Evolutionary conservation across 2,888 invertebrate genomes (phyloP), one percentile per base, ranked within the genome.

Genomic region (Amorpha juglandis): DNA sequence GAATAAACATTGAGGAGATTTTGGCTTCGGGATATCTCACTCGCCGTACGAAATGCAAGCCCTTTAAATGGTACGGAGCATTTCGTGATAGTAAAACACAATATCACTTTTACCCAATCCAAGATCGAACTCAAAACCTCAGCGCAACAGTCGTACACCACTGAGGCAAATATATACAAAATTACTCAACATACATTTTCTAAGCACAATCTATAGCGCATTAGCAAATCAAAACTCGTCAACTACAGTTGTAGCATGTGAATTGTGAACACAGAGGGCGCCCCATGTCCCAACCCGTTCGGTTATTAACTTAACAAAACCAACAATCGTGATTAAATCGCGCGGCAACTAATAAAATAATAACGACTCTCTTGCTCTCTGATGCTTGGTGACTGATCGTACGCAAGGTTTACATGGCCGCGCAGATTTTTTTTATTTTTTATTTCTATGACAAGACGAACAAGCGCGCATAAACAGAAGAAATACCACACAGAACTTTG

Each of bases 241-340:
- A 27, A 3, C 2, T 27, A 27, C 27, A 0, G n/a, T 14, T 8
- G 21, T 27, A 27, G 33, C 52, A 33, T 42, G 42, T 21, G 33
- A n/a, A 53, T 11, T 35, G 53, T 53, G 33, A 53, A 27, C 71
- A 38, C 70, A 72, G 73, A 74, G 75, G 75, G 77, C 75, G 73
- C 76, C 77, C 45, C 42, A 42, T 42, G 9, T 9, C 42, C 70
- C 81, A 81, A 81, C 85, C 83, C 87, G 82, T 81, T 79, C 84
- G 78, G 82, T 89, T 92, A 91, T 92, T 90, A 89, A 89, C 92
- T 92, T 90, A 91, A 86, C 87, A 91, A 88, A 93, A 91, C 92
- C 91, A 93, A 93, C 92, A 93, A 91, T 92, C 89, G 89, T 90
- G 92, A 92, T 93, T 91, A 92, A 93, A 93, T 93, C 92, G 92